These are phyloP conservation scores for Potamarius usumacintae DNA, from an alignment of 2,113 vertebrate genomes.

Conservation along the genomic window DNA sequence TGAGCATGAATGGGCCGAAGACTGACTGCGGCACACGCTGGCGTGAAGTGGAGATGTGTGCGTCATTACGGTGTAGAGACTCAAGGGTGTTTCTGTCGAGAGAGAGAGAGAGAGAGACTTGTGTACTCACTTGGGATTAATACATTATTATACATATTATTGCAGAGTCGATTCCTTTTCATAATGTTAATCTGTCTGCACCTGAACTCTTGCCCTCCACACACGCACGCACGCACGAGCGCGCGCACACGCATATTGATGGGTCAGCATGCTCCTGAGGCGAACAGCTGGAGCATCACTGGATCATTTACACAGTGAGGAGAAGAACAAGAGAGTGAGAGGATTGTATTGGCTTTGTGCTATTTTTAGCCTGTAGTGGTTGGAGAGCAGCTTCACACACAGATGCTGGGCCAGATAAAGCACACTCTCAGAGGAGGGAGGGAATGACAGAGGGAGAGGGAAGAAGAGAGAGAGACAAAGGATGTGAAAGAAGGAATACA, in stretches of 20 bases:
- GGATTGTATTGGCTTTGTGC: constrained; percentile 47
- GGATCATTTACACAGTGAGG: constrained; percentile 19
- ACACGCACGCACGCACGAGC: constrained; percentile 17
- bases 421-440: not conserved
- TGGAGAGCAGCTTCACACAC: constrained; percentile 75
- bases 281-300: constrained; percentile 13
- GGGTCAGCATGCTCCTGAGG: constrained; percentile 4
- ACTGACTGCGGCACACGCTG: not conserved
- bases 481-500: not conserved
- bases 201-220: not conserved
- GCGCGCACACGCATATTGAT: not conserved
- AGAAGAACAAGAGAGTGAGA: constrained; percentile 45
- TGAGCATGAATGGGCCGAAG: not conserved
- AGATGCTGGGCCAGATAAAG: constrained; percentile 59
- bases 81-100: not conserved
- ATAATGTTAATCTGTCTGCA: not conserved
- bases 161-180: constrained; percentile 17
- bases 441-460: not conserved
- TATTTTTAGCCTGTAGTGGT: constrained; percentile 71
- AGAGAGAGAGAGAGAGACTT: not conserved
- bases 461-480: not conserved
- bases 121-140: not conserved
- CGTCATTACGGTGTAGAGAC: constrained; percentile 8
- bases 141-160: constrained; percentile 1
- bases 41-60: constrained; percentile 51